Evolutionary conservation across 2,797 vertebrate species (phyloP), one percentile per base, ranked within the genome.

Genomic region (Acridotheres tristis): DNA sequence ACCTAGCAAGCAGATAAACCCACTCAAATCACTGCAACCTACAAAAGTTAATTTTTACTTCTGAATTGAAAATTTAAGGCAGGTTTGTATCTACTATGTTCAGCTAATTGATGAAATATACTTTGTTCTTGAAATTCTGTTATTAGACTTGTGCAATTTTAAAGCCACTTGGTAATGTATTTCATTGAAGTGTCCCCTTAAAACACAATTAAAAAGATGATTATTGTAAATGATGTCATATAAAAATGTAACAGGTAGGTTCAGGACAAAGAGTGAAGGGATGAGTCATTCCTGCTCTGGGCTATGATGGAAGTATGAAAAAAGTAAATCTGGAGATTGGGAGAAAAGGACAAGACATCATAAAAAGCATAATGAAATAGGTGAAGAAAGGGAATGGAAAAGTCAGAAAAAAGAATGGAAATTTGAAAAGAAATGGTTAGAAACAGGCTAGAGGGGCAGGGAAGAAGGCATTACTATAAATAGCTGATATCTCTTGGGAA

Each of bases 11-110:
- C 27, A 67, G 67, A 42, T 69, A 90, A 95, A 65, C 22, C 16
- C 42, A 5, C 34, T 94, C 23, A 8, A 85, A 50, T 92, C 69
- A 88, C 47, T 95, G 54, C 32, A 90, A 73, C 58, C 13, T 92
- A 51, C 9, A 76, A 74, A 91, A 45, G 75, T 93, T 84, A 93
- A 90, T 93, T 96, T 94, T 96, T 93, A 45, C 51, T 94, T 96
- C 91, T 94, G 76, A 96, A 97, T 93, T 34, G 59, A 50, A 45
- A 78, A 74, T 93, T 92, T 74, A 78, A 90, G 61, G 16, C 59
- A 90, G 32, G 5, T 84, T 89, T 89, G 14, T 93, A 48, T 51
- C 26, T 50, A 67, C 7, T 83, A 34, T 50, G 10, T 65, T 92
- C 66, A 54, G 21, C 30, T 91, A 68, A n/a, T 76, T 57, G 20